Evolutionary conservation across 1,140 invertebrate genomes (phyloP), one percentile per base, ranked within the genome.

Genomic region (Hetaerina americana): DNA sequence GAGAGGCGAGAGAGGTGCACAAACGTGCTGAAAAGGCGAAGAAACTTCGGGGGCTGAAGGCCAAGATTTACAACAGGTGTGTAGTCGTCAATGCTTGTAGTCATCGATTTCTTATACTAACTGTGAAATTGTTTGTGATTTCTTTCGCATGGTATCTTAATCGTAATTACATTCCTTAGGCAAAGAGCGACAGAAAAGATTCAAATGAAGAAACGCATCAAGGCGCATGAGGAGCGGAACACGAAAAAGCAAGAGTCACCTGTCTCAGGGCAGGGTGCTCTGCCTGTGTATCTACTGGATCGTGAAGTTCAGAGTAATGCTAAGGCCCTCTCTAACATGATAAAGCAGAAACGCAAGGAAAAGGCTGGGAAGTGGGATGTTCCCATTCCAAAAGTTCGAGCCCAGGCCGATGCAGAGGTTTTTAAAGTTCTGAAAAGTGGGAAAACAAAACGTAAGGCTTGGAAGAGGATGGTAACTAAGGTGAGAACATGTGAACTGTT

Each of bases 321-420:
- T 3, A 99, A 99, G 84, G 91, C 99, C 24, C 83, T 99, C 0
- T 98, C 96, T 0, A 99, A 99, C 79, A 98, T 98, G 92, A 97
- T 99, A 72, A 99, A 99, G 84, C 97, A 99, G 81, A 99, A 99
- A 82, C 86, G 98, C 0, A 99, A 99, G 82, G 97, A 99, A 82
- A 99, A 99, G 79, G 96, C 95, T 72, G 98, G 97, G 0, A 99
- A 99, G 87, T 99, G 97, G 96, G 94, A 99, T 78, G 98, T 99
- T 0, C 98, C 98, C 0, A 91, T 99, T 77, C 97, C 98, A 0
- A 99, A 99, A 89, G 97, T 99, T 0, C 88, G 89, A 78, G 95
- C 96, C 0, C 95, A 99, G 76, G 93, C 94, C n/a, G 97, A 99
- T 79, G 89, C 94, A 0, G 98, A 99, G 84, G 96, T 99, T 0